phyloP scores from a whole-genome alignment of 2,888 invertebrate genomes.

The Candidula unifasciata region DNA sequence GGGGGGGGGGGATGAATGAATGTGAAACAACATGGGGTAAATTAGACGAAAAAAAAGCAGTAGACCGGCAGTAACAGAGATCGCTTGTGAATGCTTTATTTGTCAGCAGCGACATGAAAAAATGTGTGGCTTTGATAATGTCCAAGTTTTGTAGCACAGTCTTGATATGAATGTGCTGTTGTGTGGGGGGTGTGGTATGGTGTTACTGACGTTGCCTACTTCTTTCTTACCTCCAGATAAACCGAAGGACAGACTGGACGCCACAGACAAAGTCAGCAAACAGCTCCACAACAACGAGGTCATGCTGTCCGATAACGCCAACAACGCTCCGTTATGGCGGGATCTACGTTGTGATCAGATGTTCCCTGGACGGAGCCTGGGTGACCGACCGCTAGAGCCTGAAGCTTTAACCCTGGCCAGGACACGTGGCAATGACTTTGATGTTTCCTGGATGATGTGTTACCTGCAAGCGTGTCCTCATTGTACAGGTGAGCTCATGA shows the following conservation, averaged over 20 bases:
- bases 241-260: neutral
- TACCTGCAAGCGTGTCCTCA: slow-evolving; percentile 1
- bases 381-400: neutral
- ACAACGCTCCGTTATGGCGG: neutral
- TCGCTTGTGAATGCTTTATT: too few relatives aligned
- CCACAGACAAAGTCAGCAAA: neutral
- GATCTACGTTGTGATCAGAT: neutral
- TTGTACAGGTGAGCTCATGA: neutral
- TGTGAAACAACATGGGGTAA: too few relatives aligned
- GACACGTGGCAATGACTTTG: neutral
- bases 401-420: neutral
- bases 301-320: neutral
- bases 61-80: too few relatives aligned
- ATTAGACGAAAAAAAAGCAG: too few relatives aligned
- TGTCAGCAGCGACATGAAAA: too few relatives aligned
- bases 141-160: too few relatives aligned
- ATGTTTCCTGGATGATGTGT: neutral
- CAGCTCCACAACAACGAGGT: neutral
- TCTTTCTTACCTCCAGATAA: neutral
- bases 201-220: neutral
- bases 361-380: too few relatives aligned
- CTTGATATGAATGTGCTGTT: too few relatives aligned
- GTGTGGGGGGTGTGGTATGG: neutral
- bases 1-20: neutral
- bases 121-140: too few relatives aligned